Percentiles rank a stretch among this genome's conserved stretches.
These are phyloP conservation scores for Chirona hameri DNA, from an alignment of 2,888 invertebrate species.

Conservation along the genomic window DNA sequence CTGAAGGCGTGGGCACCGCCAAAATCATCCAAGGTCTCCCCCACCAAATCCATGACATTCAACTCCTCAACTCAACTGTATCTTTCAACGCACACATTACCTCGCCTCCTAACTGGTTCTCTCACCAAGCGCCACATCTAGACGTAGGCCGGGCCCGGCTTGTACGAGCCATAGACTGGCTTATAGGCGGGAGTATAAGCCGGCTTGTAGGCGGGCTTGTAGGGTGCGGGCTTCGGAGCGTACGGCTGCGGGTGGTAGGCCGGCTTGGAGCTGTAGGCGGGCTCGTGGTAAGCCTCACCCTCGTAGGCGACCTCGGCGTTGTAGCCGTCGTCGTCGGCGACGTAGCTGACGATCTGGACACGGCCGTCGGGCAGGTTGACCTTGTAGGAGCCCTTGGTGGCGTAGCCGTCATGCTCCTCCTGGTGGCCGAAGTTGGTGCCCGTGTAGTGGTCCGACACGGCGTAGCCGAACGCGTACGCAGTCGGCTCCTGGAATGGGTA, in stretches of 20 bases:
- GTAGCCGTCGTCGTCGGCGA: slow-evolving; percentile 86
- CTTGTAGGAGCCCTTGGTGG: slow-evolving; percentile 62
- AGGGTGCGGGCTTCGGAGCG: slow-evolving; percentile 72
- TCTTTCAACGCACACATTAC: no score
- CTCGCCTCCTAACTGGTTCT: no score
- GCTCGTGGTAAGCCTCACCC: slow-evolving; percentile 60
- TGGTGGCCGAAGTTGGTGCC: slow-evolving; percentile 62
- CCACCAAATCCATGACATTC: no score
- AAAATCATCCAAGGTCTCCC: no score
- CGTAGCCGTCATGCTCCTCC: slow-evolving; percentile 61
- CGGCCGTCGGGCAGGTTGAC: slow-evolving; percentile 68
- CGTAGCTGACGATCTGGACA: slow-evolving; percentile 78
- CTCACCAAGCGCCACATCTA: slow-evolving; percentile 45
- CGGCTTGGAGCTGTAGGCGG: slow-evolving; percentile 32
- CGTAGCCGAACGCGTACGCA: slow-evolving; percentile 62
- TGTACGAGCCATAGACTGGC: slow-evolving; percentile 80
- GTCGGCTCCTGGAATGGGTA: no score
- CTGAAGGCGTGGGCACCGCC: no score
- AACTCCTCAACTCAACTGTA: no score
- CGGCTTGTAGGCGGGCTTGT: no score
- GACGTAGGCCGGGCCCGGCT: slow-evolving; percentile 83
- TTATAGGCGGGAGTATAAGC: slow-evolving; percentile 81
- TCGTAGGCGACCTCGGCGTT: slow-evolving; percentile 81
- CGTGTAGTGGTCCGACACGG: slow-evolving; percentile 58
- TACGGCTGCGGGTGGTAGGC: slow-evolving; percentile 57